Conservation (phyloP, 2,888 invertebrate species). For the Dryococelus australis region DNA sequence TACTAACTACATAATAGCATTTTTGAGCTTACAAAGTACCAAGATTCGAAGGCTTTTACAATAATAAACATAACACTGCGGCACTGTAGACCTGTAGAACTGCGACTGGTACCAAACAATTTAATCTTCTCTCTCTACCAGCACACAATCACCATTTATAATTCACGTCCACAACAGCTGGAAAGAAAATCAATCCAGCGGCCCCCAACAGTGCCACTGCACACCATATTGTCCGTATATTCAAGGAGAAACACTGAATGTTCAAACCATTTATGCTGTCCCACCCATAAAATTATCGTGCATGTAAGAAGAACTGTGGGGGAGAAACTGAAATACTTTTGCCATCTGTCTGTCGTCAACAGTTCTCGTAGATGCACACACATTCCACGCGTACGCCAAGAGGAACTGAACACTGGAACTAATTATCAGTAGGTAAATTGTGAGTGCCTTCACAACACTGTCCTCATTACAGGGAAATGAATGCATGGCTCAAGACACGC, state of each 20-base stretch:
- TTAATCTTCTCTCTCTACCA: constrained; percentile 20
- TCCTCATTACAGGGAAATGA: background rate
- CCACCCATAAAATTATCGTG: background rate
- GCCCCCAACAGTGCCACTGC: background rate
- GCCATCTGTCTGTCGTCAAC: constrained; percentile 7
- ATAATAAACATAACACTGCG: constrained; percentile 36
- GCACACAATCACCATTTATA: background rate
- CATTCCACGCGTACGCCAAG: constrained; percentile 6
- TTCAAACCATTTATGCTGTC: background rate
- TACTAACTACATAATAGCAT: constrained; percentile 45
- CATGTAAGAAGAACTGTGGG: background rate
- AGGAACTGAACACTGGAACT: background rate
- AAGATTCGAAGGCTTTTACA: constrained; percentile 43
- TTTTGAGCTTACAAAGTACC: constrained; percentile 48
- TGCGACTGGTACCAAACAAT: background rate
- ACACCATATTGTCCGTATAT: background rate
- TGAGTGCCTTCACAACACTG: background rate
- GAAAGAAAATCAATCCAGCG: constrained; percentile 1
- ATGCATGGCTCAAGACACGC: constrained; percentile 9
- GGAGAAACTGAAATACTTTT: background rate
- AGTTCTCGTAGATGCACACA: constrained; percentile 1
- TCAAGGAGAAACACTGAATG: background rate
- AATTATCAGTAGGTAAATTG: constrained; percentile 8
- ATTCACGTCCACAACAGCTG: constrained; percentile 2
- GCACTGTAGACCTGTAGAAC: background rate